These are phyloP conservation scores for Eurystomus gularis DNA, from an alignment of 2,113 vertebrate species.

Conservation along the genomic window DNA sequence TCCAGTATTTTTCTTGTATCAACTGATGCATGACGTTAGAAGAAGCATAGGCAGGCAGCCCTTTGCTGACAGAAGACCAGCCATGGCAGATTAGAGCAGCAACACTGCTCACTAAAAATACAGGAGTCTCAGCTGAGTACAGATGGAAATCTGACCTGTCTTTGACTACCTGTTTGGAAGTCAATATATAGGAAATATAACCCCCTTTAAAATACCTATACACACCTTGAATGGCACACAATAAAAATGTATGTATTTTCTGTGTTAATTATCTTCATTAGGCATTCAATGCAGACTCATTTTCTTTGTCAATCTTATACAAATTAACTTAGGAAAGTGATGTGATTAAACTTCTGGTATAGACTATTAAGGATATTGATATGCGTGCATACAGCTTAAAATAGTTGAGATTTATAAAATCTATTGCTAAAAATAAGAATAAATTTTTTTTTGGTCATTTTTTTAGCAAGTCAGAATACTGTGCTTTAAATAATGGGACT, in stretches of 20 bases:
- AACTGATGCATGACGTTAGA: neutral
- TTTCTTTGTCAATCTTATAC: neutral
- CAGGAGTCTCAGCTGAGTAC: neutral
- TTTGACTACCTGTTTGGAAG: neutral
- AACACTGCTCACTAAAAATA: neutral
- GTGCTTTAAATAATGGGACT: neutral
- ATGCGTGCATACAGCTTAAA: neutral
- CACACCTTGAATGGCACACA: neutral
- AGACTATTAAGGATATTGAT: neutral
- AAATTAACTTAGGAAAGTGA: neutral
- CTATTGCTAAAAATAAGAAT: neutral
- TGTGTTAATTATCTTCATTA: neutral
- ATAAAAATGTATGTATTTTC: neutral
- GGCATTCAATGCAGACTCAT: neutral
- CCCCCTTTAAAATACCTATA: neutral
- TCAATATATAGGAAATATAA: neutral
- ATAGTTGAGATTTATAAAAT: neutral
- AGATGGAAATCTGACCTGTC: neutral
- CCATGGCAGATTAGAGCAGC: neutral
- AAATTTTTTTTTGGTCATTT: neutral
- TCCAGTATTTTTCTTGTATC: neutral
- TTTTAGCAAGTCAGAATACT: neutral
- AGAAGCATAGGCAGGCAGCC: neutral
- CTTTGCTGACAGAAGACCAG: neutral
- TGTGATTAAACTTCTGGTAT: neutral